A percentile compares a stretch with the other conserved stretches of the same genome.
These are phyloP conservation scores for Steinernema feltiae DNA, from an alignment of 1,140 invertebrate genomes.

Conservation along the genomic window DNA sequence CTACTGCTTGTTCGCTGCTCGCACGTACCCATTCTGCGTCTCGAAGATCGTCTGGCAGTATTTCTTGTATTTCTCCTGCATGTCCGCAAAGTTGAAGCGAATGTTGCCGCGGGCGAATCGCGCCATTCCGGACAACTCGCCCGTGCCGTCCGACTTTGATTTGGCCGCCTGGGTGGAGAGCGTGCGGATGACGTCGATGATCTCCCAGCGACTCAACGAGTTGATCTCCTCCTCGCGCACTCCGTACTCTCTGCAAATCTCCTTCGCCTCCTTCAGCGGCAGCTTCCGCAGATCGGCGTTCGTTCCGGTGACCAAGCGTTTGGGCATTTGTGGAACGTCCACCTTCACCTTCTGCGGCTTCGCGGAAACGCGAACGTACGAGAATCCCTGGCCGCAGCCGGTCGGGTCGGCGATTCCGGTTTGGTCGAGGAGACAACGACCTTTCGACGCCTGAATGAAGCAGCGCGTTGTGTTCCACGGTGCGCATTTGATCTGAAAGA, in stretches of 20 bases:
- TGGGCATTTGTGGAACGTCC: conserved; percentile 71
- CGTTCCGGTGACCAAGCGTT: conserved; percentile 93
- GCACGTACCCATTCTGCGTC: conserved; percentile 73
- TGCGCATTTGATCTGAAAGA: conserved; percentile 66
- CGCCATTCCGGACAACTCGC: conserved; percentile 69
- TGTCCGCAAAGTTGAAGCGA: conserved; percentile 92
- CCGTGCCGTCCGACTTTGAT: conserved; percentile 72
- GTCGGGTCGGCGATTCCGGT: conserved; percentile 74
- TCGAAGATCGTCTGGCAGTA: conserved; percentile 98
- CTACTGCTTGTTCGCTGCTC: too few relatives aligned
- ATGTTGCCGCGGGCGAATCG: conserved; percentile 94
- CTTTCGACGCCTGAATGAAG: conserved; percentile 93
- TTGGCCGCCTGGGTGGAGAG: conserved; percentile 97
- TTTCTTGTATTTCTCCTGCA: conserved; percentile 97
- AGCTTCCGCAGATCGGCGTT: conserved; percentile 92
- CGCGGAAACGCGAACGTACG: conserved; percentile 88
- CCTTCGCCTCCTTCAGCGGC: conserved; percentile 91
- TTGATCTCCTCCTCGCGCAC: conserved; percentile 83
- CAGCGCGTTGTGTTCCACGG: conserved; percentile 88
- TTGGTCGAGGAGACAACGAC: conserved; percentile 87
- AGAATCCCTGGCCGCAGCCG: conserved; percentile 95
- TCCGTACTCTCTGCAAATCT: conserved; percentile 85
- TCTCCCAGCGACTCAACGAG: conserved; percentile 85
- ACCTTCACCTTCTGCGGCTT: conserved; percentile 68
- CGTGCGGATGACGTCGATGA: conserved; percentile 95